Evolutionary conservation across 2,797 vertebrate species (phyloP).

Genomic region (Adelosebastes latens): DNA sequence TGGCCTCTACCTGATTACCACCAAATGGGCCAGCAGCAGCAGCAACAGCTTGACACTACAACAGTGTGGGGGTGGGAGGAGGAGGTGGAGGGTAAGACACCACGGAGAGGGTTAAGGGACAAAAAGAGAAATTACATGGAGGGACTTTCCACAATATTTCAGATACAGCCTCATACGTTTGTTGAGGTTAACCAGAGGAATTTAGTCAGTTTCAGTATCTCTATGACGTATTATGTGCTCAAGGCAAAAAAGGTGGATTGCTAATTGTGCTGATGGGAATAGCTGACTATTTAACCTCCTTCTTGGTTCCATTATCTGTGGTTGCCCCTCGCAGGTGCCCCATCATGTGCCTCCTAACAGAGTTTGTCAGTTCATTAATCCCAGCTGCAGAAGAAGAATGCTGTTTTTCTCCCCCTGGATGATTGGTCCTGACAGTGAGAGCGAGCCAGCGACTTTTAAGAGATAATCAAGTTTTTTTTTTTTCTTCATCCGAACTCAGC

Average conservation of each 20-base stretch:
- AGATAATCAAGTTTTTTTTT: slow-evolving; percentile 54
- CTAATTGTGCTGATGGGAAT: slow-evolving; percentile 46
- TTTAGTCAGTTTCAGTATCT: slow-evolving; percentile 24
- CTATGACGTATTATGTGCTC: slow-evolving; percentile 48
- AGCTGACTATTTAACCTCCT: slow-evolving; percentile 30
- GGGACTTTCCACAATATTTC: slow-evolving; percentile 37
- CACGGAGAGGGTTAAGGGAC: slow-evolving; percentile 17
- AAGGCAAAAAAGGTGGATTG: slow-evolving; percentile 24
- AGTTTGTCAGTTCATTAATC: slow-evolving; percentile 71
- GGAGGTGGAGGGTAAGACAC: slow-evolving; percentile 27
- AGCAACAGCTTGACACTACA: slow-evolving; percentile 76
- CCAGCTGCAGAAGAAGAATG: slow-evolving; percentile 65
- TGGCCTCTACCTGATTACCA: slow-evolving; percentile 94
- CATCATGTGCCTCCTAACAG: slow-evolving; percentile 44
- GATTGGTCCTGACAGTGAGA: slow-evolving; percentile 64
- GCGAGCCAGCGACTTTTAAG: slow-evolving; percentile 57
- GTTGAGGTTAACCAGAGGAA: slow-evolving; percentile 19
- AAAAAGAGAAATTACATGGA: slow-evolving; percentile 1
- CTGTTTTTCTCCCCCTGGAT: slow-evolving; percentile 47
- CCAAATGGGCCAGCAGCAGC: slow-evolving; percentile 84
- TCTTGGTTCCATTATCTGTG: slow-evolving; percentile 42
- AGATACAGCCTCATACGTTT: slow-evolving; percentile 19
- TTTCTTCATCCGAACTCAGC: slow-evolving; percentile 41
- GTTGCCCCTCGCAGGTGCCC: slow-evolving; percentile 34
- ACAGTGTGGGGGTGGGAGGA: slow-evolving; percentile 60